These are phyloP conservation scores for Pheosia gnoma DNA, from an alignment of 2,888 invertebrate genomes.

Conservation along the genomic window DNA sequence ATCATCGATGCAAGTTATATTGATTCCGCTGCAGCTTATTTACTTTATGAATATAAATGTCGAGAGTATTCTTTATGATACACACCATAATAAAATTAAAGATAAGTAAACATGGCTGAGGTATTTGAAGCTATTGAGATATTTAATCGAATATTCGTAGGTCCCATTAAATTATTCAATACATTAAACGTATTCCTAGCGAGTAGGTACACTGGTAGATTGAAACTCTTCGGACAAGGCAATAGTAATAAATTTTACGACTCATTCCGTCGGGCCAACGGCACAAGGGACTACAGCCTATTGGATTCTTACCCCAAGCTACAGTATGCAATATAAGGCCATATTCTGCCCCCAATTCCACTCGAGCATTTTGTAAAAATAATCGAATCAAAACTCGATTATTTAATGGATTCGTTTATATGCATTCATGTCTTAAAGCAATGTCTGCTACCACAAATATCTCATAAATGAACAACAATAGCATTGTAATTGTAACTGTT, in stretches of 20 bases:
- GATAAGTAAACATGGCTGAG: not conserved
- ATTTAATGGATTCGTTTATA: too few species aligned
- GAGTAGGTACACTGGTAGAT: slow-evolving; percentile 10
- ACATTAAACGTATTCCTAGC: slow-evolving; percentile 3
- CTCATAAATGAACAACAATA: too few species aligned
- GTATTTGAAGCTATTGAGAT: not conserved
- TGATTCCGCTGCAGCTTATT: slow-evolving; percentile 1
- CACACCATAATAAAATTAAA: too few species aligned
- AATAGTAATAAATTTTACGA: slow-evolving; percentile 40
- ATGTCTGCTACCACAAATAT: too few species aligned
- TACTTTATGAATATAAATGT: slow-evolving; percentile 9
- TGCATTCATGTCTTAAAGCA: too few species aligned
- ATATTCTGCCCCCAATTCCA: not conserved
- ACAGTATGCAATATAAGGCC: slow-evolving; percentile 14
- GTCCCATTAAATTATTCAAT: not conserved
- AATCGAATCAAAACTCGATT: not conserved
- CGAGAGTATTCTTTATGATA: not conserved
- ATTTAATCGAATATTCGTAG: not conserved
- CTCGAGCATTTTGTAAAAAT: not conserved
- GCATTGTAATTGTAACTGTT: too few species aligned
- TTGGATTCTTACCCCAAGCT: slow-evolving; percentile 49
- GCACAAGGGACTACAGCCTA: slow-evolving; percentile 45
- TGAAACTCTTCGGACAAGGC: slow-evolving; percentile 29
- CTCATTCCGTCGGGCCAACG: slow-evolving; percentile 26
- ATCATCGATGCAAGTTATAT: too few species aligned